Percentiles rank a stretch among this genome's conserved stretches.
Conservation (phyloP, 2,797 vertebrate genomes). For the Peromyscus melanophrys region DNA sequence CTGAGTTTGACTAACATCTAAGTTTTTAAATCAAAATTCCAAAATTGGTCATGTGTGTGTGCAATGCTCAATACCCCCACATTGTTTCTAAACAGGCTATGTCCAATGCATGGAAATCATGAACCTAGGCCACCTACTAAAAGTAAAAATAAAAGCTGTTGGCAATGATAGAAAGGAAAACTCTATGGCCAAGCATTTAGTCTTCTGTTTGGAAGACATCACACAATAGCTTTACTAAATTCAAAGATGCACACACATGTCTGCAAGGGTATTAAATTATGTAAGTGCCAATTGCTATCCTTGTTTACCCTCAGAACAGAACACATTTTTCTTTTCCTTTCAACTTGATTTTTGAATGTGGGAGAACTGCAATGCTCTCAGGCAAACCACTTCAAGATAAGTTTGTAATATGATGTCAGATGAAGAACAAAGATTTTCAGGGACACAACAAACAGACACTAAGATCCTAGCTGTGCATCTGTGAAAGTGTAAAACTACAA, state of each 20-base stretch:
- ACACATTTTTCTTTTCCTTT: neutral
- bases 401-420: neutral
- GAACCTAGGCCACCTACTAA: neutral
- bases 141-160: neutral
- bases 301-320: neutral
- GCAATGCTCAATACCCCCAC: neutral
- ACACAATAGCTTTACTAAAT: constrained; percentile 24
- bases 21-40: constrained; percentile 20
- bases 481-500: neutral
- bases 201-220: neutral
- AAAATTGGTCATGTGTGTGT: neutral
- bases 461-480: constrained; percentile 19
- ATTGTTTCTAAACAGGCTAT: neutral
- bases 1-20: neutral
- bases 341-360: neutral
- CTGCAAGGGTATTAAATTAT: neutral
- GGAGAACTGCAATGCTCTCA: neutral
- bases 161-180: neutral
- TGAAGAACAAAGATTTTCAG: neutral
- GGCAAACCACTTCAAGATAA: neutral
- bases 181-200: neutral
- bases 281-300: neutral
- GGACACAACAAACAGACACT: neutral
- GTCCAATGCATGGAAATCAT: neutral
- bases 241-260: neutral